These are phyloP conservation scores for Channallabes apus DNA, from an alignment of 2,797 vertebrate species.

Conservation along the genomic window DNA sequence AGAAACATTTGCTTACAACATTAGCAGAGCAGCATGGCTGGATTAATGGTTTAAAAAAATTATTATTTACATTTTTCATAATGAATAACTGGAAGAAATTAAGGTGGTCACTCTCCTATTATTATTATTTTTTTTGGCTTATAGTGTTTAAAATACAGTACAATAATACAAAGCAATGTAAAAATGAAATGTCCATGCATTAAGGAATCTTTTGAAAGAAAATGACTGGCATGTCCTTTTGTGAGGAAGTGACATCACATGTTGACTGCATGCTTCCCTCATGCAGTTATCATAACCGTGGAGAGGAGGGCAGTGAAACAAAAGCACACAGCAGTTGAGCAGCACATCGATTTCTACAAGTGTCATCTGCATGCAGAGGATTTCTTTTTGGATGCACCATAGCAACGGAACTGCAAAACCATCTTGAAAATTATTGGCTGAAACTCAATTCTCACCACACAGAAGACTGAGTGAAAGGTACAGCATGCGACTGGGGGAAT, in stretches of 20 bases:
- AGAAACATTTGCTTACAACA: neutral
- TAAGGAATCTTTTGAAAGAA: neutral
- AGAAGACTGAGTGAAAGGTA: conserved; percentile 39
- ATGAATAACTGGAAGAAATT: neutral
- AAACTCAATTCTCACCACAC: conserved; percentile 48
- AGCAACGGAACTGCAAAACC: conserved; percentile 64
- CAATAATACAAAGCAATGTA: neutral
- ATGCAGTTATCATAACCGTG: conserved; percentile 65
- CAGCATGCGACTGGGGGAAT: conserved; percentile 63
- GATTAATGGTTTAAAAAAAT: neutral
- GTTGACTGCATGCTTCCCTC: conserved; percentile 68
- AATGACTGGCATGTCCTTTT: conserved; percentile 4
- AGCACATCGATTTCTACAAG: conserved; percentile 58
- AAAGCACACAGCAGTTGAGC: conserved; percentile 38
- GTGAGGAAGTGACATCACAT: conserved; percentile 70
- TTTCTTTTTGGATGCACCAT: conserved; percentile 66
- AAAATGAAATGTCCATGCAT: neutral
- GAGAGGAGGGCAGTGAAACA: conserved; percentile 57
- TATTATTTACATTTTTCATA: neutral
- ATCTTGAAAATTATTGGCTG: conserved; percentile 57
- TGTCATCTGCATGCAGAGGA: conserved; percentile 61
- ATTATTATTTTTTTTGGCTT: neutral
- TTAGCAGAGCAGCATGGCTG: neutral
- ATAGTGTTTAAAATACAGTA: neutral
- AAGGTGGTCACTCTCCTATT: neutral